Conservation (phyloP, 2,113 vertebrate genomes). For the Tenrec ecaudatus region DNA sequence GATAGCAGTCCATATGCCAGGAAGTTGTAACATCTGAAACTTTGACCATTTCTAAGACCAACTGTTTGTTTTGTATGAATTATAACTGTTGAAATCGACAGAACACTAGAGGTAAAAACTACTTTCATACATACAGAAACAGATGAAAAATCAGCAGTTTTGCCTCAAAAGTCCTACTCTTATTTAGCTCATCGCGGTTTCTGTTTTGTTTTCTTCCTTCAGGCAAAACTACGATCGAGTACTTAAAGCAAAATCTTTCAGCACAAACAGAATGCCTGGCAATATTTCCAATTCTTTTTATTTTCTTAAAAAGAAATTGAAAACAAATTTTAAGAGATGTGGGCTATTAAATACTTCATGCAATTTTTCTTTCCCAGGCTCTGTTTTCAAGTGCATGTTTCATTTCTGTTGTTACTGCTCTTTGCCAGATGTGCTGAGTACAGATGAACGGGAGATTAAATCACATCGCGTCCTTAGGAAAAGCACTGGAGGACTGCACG, state of each 20-base stretch:
- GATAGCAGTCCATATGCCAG: slow-evolving; percentile 63
- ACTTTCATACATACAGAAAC: slow-evolving; percentile 50
- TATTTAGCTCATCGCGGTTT: slow-evolving; percentile 66
- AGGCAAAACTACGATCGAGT: slow-evolving; percentile 72
- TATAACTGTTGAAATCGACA: slow-evolving; percentile 58
- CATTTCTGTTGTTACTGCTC: slow-evolving; percentile 77
- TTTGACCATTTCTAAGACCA: slow-evolving; percentile 59
- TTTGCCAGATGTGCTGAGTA: slow-evolving; percentile 77
- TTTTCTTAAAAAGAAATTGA: background rate
- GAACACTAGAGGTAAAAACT: slow-evolving; percentile 63
- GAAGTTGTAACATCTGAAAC: slow-evolving; percentile 75
- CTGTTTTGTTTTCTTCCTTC: slow-evolving; percentile 66
- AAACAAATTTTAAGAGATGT: slow-evolving; percentile 67
- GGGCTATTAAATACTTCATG: slow-evolving; percentile 77
- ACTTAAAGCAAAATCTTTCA: slow-evolving; percentile 65
- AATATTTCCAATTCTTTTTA: background rate
- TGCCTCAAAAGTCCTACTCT: slow-evolving; percentile 51
- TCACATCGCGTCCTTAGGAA: slow-evolving; percentile 63
- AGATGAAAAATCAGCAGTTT: slow-evolving; percentile 59
- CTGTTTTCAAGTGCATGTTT: slow-evolving; percentile 79
- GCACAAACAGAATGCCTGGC: slow-evolving; percentile 46
- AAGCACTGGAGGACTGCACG: slow-evolving; percentile 62
- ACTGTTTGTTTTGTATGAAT: slow-evolving; percentile 76
- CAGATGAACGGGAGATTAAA: slow-evolving; percentile 81
- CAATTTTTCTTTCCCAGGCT: slow-evolving; percentile 70